These are phyloP conservation scores for Lucinisca nassula DNA, from an alignment of 2,888 invertebrate species.

Conservation along the genomic window DNA sequence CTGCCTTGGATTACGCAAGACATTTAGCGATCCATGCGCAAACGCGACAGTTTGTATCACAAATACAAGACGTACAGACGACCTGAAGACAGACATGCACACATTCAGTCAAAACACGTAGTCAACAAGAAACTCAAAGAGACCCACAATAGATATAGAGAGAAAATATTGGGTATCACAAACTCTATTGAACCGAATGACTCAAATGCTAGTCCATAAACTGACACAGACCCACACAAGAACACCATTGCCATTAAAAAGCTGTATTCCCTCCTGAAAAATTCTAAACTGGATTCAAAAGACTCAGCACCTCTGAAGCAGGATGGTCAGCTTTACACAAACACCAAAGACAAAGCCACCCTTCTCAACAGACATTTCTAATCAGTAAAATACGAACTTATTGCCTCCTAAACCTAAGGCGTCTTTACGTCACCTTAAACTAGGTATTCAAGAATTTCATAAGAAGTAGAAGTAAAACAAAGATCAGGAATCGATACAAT, in stretches of 20 bases:
- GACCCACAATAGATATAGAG: background rate
- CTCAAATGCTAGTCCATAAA: background rate
- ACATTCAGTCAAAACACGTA: background rate
- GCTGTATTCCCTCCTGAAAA: background rate
- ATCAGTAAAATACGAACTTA: too few species aligned
- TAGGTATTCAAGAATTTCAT: too few species aligned
- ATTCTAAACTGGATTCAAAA: background rate
- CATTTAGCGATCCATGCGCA: background rate
- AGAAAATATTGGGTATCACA: background rate
- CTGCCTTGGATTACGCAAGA: conserved; percentile 14
- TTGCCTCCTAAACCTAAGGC: too few species aligned
- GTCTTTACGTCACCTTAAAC: too few species aligned
- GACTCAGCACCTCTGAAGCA: background rate
- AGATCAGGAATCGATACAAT: too few species aligned
- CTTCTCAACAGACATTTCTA: background rate
- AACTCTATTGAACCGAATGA: background rate
- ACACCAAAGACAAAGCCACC: background rate
- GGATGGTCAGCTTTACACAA: background rate
- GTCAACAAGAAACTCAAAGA: background rate
- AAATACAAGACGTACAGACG: background rate
- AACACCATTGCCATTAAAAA: conserved; percentile 5
- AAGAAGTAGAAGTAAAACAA: too few species aligned
- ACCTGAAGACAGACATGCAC: background rate
- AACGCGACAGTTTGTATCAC: conserved; percentile 10
- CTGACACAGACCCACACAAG: background rate